phyloP scores from a whole-genome alignment of 2,888 invertebrate genomes.

The Hoplodrina blanda region DNA sequence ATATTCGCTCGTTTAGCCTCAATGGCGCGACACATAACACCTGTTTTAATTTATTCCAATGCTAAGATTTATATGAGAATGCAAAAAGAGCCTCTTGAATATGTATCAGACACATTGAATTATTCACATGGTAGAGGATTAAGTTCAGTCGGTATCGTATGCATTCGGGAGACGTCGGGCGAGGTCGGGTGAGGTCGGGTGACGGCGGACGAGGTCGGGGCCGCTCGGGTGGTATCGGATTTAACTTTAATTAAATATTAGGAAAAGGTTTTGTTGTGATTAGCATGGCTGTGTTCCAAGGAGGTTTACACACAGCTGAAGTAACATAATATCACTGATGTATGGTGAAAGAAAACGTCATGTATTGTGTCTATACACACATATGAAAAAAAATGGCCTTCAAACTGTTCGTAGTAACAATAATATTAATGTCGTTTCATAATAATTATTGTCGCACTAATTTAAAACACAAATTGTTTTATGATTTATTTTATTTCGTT shows the following conservation, averaged over 20 bases:
- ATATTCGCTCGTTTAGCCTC: slow-evolving; percentile 25
- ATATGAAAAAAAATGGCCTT: no score
- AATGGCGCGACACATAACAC: slow-evolving; percentile 41
- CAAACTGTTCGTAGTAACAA: no score
- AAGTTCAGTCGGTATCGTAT: slow-evolving; percentile 37
- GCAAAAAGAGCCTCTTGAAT: slow-evolving; percentile 56
- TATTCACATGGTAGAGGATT: slow-evolving; percentile 53
- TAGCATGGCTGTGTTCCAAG: no score
- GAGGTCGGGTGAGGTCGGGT: slow-evolving; percentile 16
- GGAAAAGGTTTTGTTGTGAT: no score
- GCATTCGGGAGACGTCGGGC: slow-evolving; percentile 27
- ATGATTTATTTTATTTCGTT: no score
- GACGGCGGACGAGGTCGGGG: not conserved
- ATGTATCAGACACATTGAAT: slow-evolving; percentile 55
- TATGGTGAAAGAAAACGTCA: no score
- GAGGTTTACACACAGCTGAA: no score
- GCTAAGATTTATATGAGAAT: slow-evolving; percentile 58
- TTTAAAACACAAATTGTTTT: no score
- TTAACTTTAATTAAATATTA: not conserved
- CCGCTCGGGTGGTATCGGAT: slow-evolving; percentile 10
- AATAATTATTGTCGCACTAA: no score
- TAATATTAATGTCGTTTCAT: no score
- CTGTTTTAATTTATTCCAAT: slow-evolving; percentile 55
- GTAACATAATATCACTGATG: no score
- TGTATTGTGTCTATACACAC: no score